A percentile compares a stretch with the other conserved stretches of the same genome.
Evolutionary conservation across 1,140 invertebrate species (phyloP).

Genomic region (Brachionus asplanchnoidis): DNA sequence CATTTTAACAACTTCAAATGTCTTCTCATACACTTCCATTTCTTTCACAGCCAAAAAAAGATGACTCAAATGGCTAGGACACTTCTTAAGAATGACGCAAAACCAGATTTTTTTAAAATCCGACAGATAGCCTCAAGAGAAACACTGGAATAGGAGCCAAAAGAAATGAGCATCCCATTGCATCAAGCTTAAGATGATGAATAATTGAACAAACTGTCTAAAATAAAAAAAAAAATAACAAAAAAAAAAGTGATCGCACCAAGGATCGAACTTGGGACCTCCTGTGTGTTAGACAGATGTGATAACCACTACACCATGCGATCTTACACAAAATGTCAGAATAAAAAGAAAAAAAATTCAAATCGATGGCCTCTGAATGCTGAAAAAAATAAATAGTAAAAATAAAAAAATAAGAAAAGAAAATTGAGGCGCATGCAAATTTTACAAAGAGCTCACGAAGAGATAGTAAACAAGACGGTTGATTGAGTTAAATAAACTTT

Average conservation of each 20-base stretch:
- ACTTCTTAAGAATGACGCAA: too few relatives aligned
- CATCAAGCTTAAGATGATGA: too few relatives aligned
- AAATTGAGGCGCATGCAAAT: background rate
- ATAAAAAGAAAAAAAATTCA: background rate
- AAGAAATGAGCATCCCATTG: too few relatives aligned
- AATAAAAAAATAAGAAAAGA: background rate
- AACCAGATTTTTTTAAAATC: too few relatives aligned
- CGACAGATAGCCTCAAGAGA: too few relatives aligned
- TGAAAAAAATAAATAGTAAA: background rate
- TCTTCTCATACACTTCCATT: too few relatives aligned
- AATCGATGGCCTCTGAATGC: background rate
- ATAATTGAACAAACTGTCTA: too few relatives aligned
- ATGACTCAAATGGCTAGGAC: too few relatives aligned
- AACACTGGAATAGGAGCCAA: too few relatives aligned
- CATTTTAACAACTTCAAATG: too few relatives aligned
- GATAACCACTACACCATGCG: background rate
- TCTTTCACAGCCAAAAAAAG: too few relatives aligned
- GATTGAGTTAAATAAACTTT: slow-evolving; percentile 35
- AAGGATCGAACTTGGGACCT: background rate
- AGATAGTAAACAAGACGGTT: slow-evolving; percentile 23
- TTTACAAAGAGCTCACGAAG: background rate
- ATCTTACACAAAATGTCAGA: background rate
- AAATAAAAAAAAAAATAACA: too few relatives aligned
- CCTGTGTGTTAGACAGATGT: background rate
- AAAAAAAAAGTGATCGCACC: background rate